phyloP scores from a whole-genome alignment of 2,113 vertebrate genomes.

The Potamarius usumacintae region DNA sequence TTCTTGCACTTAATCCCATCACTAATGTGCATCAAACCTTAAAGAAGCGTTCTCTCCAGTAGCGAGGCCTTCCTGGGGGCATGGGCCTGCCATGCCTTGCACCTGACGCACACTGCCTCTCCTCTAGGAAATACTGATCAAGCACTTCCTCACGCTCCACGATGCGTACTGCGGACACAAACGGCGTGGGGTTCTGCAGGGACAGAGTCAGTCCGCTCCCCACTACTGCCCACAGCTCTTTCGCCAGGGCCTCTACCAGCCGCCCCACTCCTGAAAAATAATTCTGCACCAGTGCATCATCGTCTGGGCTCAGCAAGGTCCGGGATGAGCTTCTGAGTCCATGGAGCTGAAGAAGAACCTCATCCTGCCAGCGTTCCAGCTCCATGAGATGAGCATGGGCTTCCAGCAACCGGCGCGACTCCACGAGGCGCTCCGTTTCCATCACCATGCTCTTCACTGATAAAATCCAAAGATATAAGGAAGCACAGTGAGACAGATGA shows the following conservation, averaged over 20 bases:
- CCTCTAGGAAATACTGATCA: constrained; percentile 70
- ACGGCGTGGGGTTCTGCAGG: constrained; percentile 81
- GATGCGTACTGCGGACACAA: constrained; percentile 89
- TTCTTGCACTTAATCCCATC: background rate
- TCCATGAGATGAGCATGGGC: constrained; percentile 86
- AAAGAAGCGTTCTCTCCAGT: constrained; percentile 86
- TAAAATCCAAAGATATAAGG: background rate
- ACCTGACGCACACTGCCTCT: constrained; percentile 56
- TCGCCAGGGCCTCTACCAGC: constrained; percentile 82
- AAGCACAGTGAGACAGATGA: background rate
- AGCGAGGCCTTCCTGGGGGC: constrained; percentile 80
- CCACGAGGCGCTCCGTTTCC: constrained; percentile 83
- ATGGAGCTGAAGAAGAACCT: constrained; percentile 80
- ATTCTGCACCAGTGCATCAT: constrained; percentile 70
- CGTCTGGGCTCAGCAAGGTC: constrained; percentile 59
- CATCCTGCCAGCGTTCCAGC: constrained; percentile 84
- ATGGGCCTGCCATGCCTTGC: constrained; percentile 62
- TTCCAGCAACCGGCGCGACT: constrained; percentile 79
- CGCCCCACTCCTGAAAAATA: constrained; percentile 84
- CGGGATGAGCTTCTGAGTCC: constrained; percentile 30
- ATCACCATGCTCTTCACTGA: constrained; percentile 81
- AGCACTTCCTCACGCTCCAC: constrained; percentile 88
- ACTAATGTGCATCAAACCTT: constrained; percentile 58
- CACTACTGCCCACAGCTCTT: constrained; percentile 82
- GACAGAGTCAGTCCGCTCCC: constrained; percentile 77